Percentiles rank a stretch among this genome's conserved stretches.
Conservation (phyloP, 2,113 vertebrate genomes). For the rat (Rattus norvegicus) region DNA sequence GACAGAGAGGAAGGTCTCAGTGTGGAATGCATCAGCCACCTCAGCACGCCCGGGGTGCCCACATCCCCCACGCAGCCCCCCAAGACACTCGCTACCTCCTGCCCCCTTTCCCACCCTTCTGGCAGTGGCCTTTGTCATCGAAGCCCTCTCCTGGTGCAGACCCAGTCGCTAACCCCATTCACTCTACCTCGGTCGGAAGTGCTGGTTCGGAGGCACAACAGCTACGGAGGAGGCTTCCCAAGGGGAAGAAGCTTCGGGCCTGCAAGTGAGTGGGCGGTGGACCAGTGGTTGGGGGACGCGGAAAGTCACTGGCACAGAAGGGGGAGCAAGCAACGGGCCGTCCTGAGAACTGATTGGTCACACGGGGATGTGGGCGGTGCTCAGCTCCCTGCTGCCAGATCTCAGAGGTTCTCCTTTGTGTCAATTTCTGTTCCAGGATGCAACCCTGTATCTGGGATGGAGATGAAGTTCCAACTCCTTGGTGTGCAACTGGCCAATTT, state of each 20-base stretch:
- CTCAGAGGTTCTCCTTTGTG: not conserved
- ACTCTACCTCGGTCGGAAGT: slow-evolving; percentile 47
- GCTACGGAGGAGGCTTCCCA: not conserved
- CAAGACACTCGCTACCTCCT: not conserved
- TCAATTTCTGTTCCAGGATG: not conserved
- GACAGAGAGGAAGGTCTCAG: not conserved
- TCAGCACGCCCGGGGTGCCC: not conserved
- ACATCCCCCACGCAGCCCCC: not conserved
- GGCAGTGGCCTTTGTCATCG: not conserved
- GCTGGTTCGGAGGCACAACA: not conserved
- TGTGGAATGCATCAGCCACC: not conserved
- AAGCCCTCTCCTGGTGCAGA: not conserved
- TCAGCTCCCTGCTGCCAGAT: fast-evolving
- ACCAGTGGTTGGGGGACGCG: not conserved
- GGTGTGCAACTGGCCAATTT: not conserved
- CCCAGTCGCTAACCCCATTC: slow-evolving; percentile 23
- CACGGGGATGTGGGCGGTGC: slow-evolving; percentile 22
- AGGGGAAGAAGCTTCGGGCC: not conserved
- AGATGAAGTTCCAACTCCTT: not conserved
- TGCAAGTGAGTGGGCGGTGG: not conserved
- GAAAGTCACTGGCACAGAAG: not conserved
- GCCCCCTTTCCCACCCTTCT: not conserved
- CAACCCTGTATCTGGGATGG: not conserved
- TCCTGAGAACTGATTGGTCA: not conserved
- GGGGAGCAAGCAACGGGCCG: not conserved